phyloP scores from a whole-genome alignment of 2,888 invertebrate species.

The Tubulanus polymorphus region DNA sequence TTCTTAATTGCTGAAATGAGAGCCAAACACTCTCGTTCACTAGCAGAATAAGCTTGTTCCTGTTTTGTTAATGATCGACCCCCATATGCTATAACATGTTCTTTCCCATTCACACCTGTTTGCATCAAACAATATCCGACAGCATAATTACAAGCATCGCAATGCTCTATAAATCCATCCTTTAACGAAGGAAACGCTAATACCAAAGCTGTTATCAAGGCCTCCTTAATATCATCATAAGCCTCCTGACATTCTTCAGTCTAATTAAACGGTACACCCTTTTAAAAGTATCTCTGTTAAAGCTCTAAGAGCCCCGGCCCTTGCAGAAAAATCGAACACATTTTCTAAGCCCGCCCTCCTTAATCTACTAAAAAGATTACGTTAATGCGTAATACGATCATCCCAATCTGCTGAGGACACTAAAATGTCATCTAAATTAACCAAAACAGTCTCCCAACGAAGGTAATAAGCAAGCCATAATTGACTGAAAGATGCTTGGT shows the following conservation, averaged over 20 bases:
- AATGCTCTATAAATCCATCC: constrained; percentile 16
- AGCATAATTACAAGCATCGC: constrained; percentile 18
- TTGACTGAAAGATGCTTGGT: neutral
- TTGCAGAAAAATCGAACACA: neutral
- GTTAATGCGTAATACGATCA: too few relatives aligned
- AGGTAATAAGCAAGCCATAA: neutral
- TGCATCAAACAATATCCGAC: constrained; percentile 22
- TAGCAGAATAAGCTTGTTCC: constrained; percentile 19
- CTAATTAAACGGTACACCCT: constrained; percentile 18
- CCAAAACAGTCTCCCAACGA: neutral
- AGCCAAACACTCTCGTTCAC: constrained; percentile 23
- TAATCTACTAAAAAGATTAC: too few relatives aligned
- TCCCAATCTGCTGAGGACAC: neutral
- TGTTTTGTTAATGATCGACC: constrained; percentile 1
- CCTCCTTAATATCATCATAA: constrained; percentile 17
- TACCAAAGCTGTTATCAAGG: constrained; percentile 18
- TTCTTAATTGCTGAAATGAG: constrained; percentile 20
- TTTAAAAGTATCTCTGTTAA: neutral
- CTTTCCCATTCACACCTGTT: constrained; percentile 3
- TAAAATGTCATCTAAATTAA: neutral
- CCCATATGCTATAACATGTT: constrained; percentile 7
- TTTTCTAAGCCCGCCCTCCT: neutral
- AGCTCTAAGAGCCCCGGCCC: neutral
- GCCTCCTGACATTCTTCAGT: constrained; percentile 17
- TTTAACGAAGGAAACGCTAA: constrained; percentile 19